These are phyloP conservation scores for Sander lucioperca DNA, from an alignment of 2,113 vertebrate genomes.

Conservation along the genomic window DNA sequence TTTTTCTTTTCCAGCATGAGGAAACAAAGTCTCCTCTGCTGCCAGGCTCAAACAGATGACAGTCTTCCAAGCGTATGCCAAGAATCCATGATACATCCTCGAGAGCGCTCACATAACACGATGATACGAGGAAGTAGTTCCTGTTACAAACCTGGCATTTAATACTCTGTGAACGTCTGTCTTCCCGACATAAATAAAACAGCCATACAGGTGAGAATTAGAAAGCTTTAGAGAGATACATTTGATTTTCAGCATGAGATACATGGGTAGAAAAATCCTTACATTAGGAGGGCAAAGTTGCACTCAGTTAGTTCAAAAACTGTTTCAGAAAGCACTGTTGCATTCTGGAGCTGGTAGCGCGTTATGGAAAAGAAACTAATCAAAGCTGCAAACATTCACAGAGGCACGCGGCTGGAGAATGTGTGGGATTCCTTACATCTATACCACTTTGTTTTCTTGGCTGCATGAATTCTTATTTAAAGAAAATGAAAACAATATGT, in stretches of 20 bases:
- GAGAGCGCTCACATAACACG: conserved; percentile 24
- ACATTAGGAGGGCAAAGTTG: not conserved
- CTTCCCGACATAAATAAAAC: conserved; percentile 16
- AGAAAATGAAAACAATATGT: conserved; percentile 3
- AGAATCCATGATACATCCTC: conserved; percentile 49
- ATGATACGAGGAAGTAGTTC: conserved; percentile 23
- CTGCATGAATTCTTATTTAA: not conserved
- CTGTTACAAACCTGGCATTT: conserved; percentile 17
- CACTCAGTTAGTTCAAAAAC: not conserved
- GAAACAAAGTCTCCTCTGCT: conserved; percentile 56
- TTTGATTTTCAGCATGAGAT: not conserved
- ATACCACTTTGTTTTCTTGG: not conserved
- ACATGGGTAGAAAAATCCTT: not conserved
- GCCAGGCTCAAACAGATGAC: conserved; percentile 55
- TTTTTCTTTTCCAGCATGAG: conserved; percentile 34
- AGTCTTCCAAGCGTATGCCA: conserved; percentile 38
- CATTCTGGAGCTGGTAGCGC: not conserved
- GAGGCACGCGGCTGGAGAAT: not conserved
- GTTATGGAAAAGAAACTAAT: not conserved
- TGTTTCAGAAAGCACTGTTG: not conserved
- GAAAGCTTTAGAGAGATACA: not conserved
- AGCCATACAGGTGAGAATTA: conserved; percentile 9
- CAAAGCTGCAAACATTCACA: conserved; percentile 7
- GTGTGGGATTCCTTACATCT: not conserved
- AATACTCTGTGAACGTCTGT: not conserved